Evolutionary conservation across 1,140 invertebrate genomes (phyloP).

Genomic region (Gonatopus flavifemur): DNA sequence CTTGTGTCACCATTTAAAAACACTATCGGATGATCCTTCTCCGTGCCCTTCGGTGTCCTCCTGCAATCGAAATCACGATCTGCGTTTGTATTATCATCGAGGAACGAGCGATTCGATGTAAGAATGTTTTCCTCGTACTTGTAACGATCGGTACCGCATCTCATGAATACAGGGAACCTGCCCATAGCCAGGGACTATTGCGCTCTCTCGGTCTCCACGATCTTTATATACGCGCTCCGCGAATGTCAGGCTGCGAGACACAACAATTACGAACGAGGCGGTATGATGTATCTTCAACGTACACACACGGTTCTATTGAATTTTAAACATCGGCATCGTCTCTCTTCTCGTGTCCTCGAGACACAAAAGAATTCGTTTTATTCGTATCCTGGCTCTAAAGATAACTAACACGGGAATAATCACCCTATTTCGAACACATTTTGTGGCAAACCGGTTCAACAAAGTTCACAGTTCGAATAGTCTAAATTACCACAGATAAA

Average conservation of each 20-base stretch:
- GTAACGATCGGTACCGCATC: conserved; percentile 31
- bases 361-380: too few species aligned
- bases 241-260: not conserved
- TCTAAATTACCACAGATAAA: too few species aligned
- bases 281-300: conserved; percentile 4
- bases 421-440: too few species aligned
- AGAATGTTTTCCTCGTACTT: conserved; percentile 19
- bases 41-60: not conserved
- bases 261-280: not conserved
- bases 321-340: not conserved
- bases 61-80: conserved; percentile 7
- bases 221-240: conserved; percentile 6
- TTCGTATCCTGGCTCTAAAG: too few species aligned
- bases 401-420: too few species aligned
- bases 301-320: not conserved
- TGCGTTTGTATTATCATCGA: not conserved
- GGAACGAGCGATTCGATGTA: conserved; percentile 15
- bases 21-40: not conserved
- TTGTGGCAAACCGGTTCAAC: too few species aligned
- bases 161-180: conserved; percentile 42
- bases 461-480: too few species aligned
- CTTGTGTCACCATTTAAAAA: not conserved
- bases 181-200: conserved; percentile 43
- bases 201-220: conserved; percentile 17
- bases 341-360: not conserved